A percentile compares a stretch with the other conserved stretches of the same genome.
These are phyloP conservation scores for Drosophila colorata DNA, from an alignment of 2,888 invertebrate species.

Conservation along the genomic window DNA sequence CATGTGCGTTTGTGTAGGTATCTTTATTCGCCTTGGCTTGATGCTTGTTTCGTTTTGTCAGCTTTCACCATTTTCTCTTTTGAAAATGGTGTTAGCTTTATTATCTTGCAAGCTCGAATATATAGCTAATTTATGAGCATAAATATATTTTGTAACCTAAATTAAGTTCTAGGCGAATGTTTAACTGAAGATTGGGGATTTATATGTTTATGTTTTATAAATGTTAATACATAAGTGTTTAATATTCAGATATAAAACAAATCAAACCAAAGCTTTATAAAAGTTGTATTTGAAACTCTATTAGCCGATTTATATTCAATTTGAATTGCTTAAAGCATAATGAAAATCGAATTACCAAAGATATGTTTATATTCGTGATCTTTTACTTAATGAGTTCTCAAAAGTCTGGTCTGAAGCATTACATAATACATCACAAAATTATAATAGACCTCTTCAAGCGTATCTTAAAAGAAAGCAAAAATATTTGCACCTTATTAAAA, in stretches of 20 bases:
- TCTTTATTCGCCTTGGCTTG: conserved; percentile 11
- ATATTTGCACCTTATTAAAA: conserved; percentile 71
- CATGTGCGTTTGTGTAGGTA: conserved; percentile 7
- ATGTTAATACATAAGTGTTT: too few species aligned
- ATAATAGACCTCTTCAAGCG: conserved; percentile 16
- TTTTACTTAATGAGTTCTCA: too few species aligned
- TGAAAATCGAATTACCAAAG: too few species aligned
- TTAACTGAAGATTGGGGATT: too few species aligned
- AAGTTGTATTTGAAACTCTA: too few species aligned
- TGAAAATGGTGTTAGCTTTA: conserved; percentile 36
- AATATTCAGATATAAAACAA: too few species aligned
- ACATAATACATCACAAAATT: conserved; percentile 4
- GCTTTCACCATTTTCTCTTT: background rate
- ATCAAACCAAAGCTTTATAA: too few species aligned
- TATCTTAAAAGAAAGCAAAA: conserved; percentile 10
- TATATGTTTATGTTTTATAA: too few species aligned
- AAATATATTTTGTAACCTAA: background rate
- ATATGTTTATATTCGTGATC: too few species aligned
- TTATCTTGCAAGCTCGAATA: conserved; percentile 27
- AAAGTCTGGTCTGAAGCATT: background rate
- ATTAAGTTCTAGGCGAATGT: too few species aligned
- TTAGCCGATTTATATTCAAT: too few species aligned
- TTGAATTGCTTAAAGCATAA: too few species aligned
- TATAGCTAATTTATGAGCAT: conserved; percentile 35
- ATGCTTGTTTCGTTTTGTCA: conserved; percentile 17